Conservation (phyloP, 2,888 invertebrate genomes). For the Pyrocoelia pectoralis region DNA sequence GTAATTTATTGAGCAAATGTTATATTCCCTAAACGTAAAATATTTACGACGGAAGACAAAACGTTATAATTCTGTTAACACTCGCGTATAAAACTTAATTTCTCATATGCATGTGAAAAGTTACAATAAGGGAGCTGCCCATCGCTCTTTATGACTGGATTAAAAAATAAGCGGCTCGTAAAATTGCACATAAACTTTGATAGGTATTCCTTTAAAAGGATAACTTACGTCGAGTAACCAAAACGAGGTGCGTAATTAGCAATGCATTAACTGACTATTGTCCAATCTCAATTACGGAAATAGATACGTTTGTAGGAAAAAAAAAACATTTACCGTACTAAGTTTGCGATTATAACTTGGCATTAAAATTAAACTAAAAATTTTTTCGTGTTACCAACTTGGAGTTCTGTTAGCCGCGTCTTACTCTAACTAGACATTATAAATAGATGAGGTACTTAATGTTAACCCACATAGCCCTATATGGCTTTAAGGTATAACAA, state of each 20-base stretch:
- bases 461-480: conserved; percentile 51
- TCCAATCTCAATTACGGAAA: neutral
- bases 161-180: neutral
- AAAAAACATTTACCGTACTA: conserved; percentile 29
- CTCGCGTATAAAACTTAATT: neutral
- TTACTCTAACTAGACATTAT: conserved; percentile 47
- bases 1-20: neutral
- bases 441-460: conserved; percentile 47
- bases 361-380: conserved; percentile 36
- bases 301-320: neutral
- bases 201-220: neutral
- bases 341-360: conserved; percentile 31
- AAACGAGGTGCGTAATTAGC: too few relatives aligned
- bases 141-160: neutral
- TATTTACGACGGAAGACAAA: neutral
- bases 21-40: conserved; percentile 1
- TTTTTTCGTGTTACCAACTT: conserved; percentile 20
- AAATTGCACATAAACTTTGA: neutral
- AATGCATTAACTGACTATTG: neutral
- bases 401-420: conserved; percentile 37
- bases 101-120: neutral
- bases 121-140: neutral
- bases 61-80: neutral
- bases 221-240: too few relatives aligned
- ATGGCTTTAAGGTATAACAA: conserved; percentile 44